A percentile compares a stretch with the other conserved stretches of the same genome.
phyloP scores from a whole-genome alignment of 2,888 invertebrate genomes.

The Dexiosoma caninum region DNA sequence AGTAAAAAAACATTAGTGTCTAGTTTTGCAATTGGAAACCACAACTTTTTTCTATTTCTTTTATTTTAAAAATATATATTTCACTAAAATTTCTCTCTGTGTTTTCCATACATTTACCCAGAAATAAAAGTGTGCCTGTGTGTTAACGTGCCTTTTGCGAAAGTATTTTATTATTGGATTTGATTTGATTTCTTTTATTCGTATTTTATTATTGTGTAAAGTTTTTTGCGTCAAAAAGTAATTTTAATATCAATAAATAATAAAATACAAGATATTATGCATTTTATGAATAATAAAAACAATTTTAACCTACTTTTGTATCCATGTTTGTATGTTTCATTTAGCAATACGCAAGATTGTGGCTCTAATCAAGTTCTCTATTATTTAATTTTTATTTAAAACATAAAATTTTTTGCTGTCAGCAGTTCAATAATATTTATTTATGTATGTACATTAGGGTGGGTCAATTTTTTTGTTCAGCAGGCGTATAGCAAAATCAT shows the following conservation, averaged over 20 bases:
- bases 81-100: not conserved
- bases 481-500: no score
- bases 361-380: not conserved
- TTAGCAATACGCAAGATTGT: not conserved
- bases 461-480: no score
- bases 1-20: no score
- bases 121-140: not conserved
- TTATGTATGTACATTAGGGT: no score
- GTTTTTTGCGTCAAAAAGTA: not conserved
- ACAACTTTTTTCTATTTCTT: no score
- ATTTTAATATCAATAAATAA: not conserved
- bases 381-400: slow-evolving; percentile 11
- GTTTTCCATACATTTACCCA: not conserved
- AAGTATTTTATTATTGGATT: slow-evolving; percentile 4
- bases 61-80: no score
- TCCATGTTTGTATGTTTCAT: not conserved
- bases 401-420: slow-evolving; percentile 27
- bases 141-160: not conserved
- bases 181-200: slow-evolving; percentile 13
- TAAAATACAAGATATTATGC: not conserved
- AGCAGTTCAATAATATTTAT: slow-evolving; percentile 34
- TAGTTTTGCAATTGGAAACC: no score
- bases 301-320: not conserved
- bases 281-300: slow-evolving; percentile 16
- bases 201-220: not conserved